Base-by-base conservation (phyloP, 2,113 vertebrate genomes). In the Phocoena sinus region DNA sequence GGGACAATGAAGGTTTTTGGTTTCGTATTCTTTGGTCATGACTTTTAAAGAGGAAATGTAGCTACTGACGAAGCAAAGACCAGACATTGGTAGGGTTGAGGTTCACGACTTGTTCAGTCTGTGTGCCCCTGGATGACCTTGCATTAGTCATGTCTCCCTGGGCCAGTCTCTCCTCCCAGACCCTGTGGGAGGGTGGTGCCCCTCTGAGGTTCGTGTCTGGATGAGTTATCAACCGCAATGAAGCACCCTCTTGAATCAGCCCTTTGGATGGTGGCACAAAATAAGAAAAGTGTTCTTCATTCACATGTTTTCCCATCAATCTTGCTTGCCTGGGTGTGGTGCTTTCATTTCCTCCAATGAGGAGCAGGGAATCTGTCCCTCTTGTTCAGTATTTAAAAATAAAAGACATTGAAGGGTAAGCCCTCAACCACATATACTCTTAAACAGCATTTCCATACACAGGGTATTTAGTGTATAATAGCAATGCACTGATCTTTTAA, bases 231-330 rank as follows among this genome's bases (percentile, higher is more conserved):
- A 86, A 97, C 97, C 96, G 21, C 97, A 97, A 12, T 96, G 97
- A 97, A 96, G 97, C 53, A 96, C 89, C 77, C 93, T 90, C 96
- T 97, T 98, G 92, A 97, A 98, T 97, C 94, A 98, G 95, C 71
- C 80, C 65, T 97, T 82, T 95, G 86, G 92, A 80, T 87, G 0
- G 3, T 88, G 87, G 79, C 92, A 76, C 96, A 95, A 97, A 97
- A 97, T 96, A 97, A 97, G 95, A 96, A 96, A 85, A 87, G 92
- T 65, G 56, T 81, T 81, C 96, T 97, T 98, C 97, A 96, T 94
- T 96, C 96, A 91, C 92, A 96, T 97, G 83, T 97, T 98, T 98
- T 95, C 81, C 79, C 97, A 98, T 88, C 74, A 83, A 60, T 86
- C 93, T 88, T 60, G n/a, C 85, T 97, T 93, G 96, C 33, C 53